Evolutionary conservation across 2,888 invertebrate genomes (phyloP).

Genomic region (Lordiphosa fenestrarum): DNA sequence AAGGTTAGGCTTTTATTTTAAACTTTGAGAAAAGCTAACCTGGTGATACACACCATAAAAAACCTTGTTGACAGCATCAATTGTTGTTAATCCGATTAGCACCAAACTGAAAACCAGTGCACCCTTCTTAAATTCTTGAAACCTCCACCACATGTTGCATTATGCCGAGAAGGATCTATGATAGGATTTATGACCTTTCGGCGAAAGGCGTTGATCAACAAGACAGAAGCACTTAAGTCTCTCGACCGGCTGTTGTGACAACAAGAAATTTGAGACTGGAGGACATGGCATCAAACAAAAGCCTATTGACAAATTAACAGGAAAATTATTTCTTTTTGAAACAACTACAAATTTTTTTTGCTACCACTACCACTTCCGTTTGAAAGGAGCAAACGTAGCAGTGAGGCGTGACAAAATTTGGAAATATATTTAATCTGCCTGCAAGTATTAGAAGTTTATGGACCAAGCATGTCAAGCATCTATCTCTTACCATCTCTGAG

Average conservation of each 20-base stretch:
- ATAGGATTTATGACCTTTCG: constrained; percentile 62
- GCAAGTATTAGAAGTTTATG: no score
- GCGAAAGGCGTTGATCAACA: constrained; percentile 32
- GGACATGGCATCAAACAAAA: constrained; percentile 16
- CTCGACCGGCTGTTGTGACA: constrained; percentile 60
- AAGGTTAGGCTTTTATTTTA: constrained; percentile 31
- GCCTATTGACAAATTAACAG: background rate
- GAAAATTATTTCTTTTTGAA: background rate
- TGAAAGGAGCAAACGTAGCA: no score
- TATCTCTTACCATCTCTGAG: no score
- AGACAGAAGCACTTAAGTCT: constrained; percentile 22
- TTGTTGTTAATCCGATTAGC: constrained; percentile 58
- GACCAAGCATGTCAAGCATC: no score
- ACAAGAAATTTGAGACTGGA: constrained; percentile 55
- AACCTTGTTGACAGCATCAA: constrained; percentile 50
- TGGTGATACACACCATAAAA: background rate
- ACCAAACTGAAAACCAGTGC: constrained; percentile 24
- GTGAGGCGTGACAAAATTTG: no score
- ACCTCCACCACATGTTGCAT: constrained; percentile 57
- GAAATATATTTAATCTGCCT: no score
- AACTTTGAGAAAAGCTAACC: constrained; percentile 2
- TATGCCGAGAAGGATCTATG: constrained; percentile 41
- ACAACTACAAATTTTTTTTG: background rate
- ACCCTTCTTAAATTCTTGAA: constrained; percentile 9
- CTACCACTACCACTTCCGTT: no score